These are phyloP conservation scores for Apodemia zela DNA, from an alignment of 2,888 invertebrate genomes.

Conservation along the genomic window DNA sequence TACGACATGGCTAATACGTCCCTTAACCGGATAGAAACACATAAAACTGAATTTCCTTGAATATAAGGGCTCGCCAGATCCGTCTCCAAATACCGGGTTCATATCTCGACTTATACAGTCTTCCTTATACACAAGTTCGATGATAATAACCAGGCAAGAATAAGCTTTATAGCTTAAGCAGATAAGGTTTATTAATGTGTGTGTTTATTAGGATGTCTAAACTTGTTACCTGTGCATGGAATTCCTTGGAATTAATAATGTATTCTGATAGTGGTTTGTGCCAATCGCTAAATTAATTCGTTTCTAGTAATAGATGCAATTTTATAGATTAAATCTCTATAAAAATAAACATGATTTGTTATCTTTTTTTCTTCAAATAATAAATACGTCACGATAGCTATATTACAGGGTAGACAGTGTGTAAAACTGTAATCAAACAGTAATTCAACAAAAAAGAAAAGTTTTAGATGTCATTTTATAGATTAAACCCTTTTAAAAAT, in stretches of 20 bases:
- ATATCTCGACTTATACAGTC: conserved; percentile 17
- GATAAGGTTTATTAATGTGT: background rate
- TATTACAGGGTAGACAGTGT: too few relatives aligned
- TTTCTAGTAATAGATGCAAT: background rate
- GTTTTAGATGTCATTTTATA: too few relatives aligned
- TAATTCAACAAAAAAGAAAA: too few relatives aligned
- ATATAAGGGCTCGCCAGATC: conserved; percentile 20
- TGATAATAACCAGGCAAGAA: background rate
- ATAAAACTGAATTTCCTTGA: conserved; percentile 14
- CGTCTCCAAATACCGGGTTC: conserved; percentile 23
- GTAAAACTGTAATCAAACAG: too few relatives aligned
- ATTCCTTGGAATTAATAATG: conserved; percentile 9
- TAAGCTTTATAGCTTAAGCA: background rate
- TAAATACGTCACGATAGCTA: too few relatives aligned
- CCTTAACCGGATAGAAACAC: conserved; percentile 8
- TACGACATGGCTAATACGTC: background rate
- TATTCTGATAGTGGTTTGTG: conserved; percentile 8
- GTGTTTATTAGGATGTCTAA: conserved; percentile 6
- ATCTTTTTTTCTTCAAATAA: too few relatives aligned
- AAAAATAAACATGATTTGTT: too few relatives aligned
- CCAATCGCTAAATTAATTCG: conserved; percentile 9
- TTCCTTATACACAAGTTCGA: background rate
- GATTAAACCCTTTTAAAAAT: too few relatives aligned
- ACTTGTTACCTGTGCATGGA: conserved; percentile 3
- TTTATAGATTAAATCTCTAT: background rate